Conservation (phyloP, 2,888 invertebrate species). For the Coelinius sp. region DNA sequence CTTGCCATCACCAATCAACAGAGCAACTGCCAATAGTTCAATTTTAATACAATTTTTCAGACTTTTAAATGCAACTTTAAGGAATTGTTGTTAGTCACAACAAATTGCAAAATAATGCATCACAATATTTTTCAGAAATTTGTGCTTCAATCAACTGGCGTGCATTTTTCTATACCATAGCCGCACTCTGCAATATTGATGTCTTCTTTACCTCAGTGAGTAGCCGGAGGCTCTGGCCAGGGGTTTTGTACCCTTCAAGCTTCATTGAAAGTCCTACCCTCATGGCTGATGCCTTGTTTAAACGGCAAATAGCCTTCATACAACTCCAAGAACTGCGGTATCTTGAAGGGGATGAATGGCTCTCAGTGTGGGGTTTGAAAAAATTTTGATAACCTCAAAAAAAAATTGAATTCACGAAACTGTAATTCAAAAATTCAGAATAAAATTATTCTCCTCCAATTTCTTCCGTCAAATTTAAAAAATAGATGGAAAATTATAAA, state of each 20-base stretch:
- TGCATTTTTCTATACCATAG: conserved; percentile 8
- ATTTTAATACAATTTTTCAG: too few relatives aligned
- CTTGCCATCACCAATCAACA: conserved; percentile 9
- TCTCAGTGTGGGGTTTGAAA: neutral
- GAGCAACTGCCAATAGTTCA: neutral
- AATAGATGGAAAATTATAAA: neutral
- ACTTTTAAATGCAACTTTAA: neutral
- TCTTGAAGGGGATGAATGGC: conserved; percentile 21
- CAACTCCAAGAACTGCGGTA: conserved; percentile 31
- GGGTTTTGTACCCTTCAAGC: conserved; percentile 32
- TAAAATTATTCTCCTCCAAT: neutral
- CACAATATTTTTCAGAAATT: neutral
- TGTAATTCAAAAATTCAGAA: neutral
- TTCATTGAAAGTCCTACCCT: conserved; percentile 48
- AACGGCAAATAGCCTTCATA: conserved; percentile 46
- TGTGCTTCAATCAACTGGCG: neutral
- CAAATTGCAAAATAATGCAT: neutral
- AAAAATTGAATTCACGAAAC: neutral
- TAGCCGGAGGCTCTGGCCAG: conserved; percentile 14
- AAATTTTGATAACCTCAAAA: neutral
- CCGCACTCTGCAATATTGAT: conserved; percentile 49
- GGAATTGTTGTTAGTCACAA: neutral
- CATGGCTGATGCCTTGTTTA: conserved; percentile 48
- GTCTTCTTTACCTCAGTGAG: conserved; percentile 41
- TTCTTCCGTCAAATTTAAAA: neutral